Evolutionary conservation across 2,888 invertebrate species (phyloP).

Genomic region (Ernsta delagoae): DNA sequence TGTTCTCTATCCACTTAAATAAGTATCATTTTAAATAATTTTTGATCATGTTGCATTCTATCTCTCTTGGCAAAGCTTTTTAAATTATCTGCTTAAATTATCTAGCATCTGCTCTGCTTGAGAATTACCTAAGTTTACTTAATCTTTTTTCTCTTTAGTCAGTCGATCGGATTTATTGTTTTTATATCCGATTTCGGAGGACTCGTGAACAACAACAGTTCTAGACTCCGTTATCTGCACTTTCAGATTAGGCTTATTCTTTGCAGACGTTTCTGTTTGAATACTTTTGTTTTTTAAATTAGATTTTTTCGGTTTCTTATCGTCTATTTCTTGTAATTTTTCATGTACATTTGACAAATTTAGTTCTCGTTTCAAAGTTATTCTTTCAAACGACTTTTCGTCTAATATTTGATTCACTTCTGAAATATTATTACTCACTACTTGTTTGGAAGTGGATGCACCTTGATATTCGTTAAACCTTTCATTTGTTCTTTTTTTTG

Average conservation of each 20-base stretch:
- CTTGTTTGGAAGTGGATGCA: conserved; percentile 12
- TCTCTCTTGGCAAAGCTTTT: no score
- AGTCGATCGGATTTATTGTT: no score
- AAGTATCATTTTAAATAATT: no score
- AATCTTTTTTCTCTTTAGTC: no score
- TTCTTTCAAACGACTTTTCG: conserved; percentile 19
- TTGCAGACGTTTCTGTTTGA: conserved; percentile 50
- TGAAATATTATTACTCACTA: conserved; percentile 45
- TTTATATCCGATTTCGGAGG: no score
- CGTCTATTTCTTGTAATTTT: background rate
- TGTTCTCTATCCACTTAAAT: no score
- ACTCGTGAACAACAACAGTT: conserved; percentile 19
- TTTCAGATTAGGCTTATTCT: conserved; percentile 42
- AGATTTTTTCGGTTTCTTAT: conserved; percentile 45
- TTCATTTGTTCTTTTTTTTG: conserved; percentile 42
- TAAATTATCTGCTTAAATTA: no score
- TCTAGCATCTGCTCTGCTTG: no score
- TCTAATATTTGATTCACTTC: conserved; percentile 45
- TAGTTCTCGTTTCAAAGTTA: conserved; percentile 8
- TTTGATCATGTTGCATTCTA: no score
- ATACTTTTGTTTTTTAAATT: conserved; percentile 53
- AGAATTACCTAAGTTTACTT: no score
- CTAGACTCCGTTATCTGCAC: conserved; percentile 54
- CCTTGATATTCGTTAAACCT: conserved; percentile 39
- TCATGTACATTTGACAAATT: conserved; percentile 13